Base-by-base conservation (phyloP, 2,113 vertebrate genomes). In the Sinocyclocheilus anophthalmus region DNA sequence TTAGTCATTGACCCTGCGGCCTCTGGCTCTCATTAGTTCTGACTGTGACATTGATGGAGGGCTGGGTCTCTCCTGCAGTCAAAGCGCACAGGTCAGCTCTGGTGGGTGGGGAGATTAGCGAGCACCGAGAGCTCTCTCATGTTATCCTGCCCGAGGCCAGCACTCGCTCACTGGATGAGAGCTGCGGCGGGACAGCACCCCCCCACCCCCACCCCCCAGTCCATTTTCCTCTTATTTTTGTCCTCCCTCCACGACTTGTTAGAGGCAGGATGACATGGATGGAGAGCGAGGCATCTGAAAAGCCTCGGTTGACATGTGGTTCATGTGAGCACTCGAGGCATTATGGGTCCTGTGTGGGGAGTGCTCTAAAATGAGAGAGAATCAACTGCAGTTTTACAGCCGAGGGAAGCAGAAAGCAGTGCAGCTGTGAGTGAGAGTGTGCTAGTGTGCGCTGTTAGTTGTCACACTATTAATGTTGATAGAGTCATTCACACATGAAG, bases 31-130 rank as follows among this genome's bases (percentile, higher is more conserved):
- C 94, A 93, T 94, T 94, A 94, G 91, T 87, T 84, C 81, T 73
- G 87, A 86, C 18, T 86, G 89, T 92, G 93, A 92, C 94, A 92
- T 92, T 93, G 94, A 94, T 93, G 90, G 92, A 94, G 88, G 89
- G 90, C 76, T 86, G 88, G 92, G 89, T 83, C 87, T 88, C 90
- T 82, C 86, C 90, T 59, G 30, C 69, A 93, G 90, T 89, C 81
- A 26, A 85, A 22, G 85, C 87, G 90, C 92, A 91, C 14, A 83
- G 92, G 91, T 93, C 90, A 92, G 91, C 81, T 89, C 87, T 88
- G 73, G 94, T 90, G 86, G 91, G 91, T 91, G 91, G 91, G 77
- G 86, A 89, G 93, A 93, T 93, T 93, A 92, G 88, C 59, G 81
- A 87, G 91, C 82, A 84, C 81, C 89, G 50, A 70, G 53, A 90